A percentile compares a stretch with the other conserved stretches of the same genome.
Conservation (phyloP, 2,113 vertebrate genomes). For the Xiphias gladius region DNA sequence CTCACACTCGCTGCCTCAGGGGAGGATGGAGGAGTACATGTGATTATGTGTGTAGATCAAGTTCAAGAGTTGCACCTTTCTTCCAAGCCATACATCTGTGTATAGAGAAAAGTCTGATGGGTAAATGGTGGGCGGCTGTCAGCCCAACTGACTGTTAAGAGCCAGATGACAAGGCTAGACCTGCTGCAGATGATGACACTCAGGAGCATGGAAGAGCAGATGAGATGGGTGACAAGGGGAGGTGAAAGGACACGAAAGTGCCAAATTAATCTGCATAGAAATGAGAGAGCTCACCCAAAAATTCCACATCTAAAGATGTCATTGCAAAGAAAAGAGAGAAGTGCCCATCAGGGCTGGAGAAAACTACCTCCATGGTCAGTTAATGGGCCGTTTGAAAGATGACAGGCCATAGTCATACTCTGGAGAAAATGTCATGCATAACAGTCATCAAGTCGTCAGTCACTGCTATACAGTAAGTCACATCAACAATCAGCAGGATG, state of each 20-base stretch:
- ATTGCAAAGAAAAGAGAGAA: not conserved
- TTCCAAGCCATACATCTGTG: constrained; percentile 7
- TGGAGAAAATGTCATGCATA: constrained; percentile 48
- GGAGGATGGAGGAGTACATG: constrained; percentile 15
- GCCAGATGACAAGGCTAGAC: constrained; percentile 49
- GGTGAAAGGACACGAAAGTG: constrained; percentile 47
- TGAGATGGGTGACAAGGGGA: constrained; percentile 40
- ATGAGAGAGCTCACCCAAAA: constrained; percentile 42
- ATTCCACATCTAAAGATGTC: constrained; percentile 41
- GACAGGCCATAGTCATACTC: not conserved
- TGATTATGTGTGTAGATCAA: constrained; percentile 28
- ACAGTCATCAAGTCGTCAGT: constrained; percentile 8
- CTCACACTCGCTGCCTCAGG: constrained; percentile 27
- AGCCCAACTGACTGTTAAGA: constrained; percentile 57
- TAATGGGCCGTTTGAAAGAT: constrained; percentile 19
- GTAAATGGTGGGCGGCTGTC: constrained; percentile 58
- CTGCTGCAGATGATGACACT: constrained; percentile 38
- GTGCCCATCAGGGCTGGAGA: not conserved
- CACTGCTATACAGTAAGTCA: constrained; percentile 20
- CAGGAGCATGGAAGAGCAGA: constrained; percentile 21
- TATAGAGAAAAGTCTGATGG: constrained; percentile 34
- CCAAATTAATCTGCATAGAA: constrained; percentile 53
- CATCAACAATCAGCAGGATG: constrained; percentile 17
- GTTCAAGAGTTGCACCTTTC: constrained; percentile 21
- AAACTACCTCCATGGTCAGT: not conserved